phyloP scores from a whole-genome alignment of 2,113 vertebrate species.

The Antennarius striatus region DNA sequence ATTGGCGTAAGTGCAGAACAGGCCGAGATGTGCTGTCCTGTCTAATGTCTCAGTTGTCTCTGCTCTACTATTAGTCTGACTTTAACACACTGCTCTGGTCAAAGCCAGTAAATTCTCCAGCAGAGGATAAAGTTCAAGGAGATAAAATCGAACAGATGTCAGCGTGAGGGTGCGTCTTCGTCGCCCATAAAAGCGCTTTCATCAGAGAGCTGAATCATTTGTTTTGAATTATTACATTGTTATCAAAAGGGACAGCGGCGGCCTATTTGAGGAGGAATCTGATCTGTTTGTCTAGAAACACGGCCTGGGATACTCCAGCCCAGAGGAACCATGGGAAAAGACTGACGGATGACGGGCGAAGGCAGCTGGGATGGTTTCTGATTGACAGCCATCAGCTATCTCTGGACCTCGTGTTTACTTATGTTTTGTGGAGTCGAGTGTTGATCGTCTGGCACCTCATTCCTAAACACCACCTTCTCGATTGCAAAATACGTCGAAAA shows the following conservation, averaged over 20 bases:
- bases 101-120: constrained; percentile 97
- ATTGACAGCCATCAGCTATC: constrained; percentile 88
- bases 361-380: constrained; percentile 81
- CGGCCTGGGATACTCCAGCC: constrained; percentile 74
- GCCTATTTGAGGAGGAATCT: constrained; percentile 98
- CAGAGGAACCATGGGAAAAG: constrained; percentile 88
- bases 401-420: constrained; percentile 63
- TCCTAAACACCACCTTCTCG: constrained; percentile 7
- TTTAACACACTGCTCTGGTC: constrained; percentile 94
- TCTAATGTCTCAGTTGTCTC: constrained; percentile 81
- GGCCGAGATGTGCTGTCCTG: constrained; percentile 45
- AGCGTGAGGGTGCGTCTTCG: constrained; percentile 91
- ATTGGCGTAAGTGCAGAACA: constrained; percentile 1
- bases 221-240: constrained; percentile 99
- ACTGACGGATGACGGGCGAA: constrained; percentile 79
- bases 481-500: constrained; percentile 1
- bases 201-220: constrained; percentile 99
- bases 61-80: constrained; percentile 85
- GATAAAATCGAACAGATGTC: constrained; percentile 99
- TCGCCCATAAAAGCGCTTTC: constrained; percentile 99
- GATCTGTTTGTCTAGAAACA: constrained; percentile 99
- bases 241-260: constrained; percentile 93
- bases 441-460: constrained; percentile 48
- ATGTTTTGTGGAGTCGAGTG: constrained; percentile 47
- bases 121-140: constrained; percentile 99